These are phyloP conservation scores for Drosophila equinoxialis DNA, from an alignment of 1,140 invertebrate species.

Conservation along the genomic window DNA sequence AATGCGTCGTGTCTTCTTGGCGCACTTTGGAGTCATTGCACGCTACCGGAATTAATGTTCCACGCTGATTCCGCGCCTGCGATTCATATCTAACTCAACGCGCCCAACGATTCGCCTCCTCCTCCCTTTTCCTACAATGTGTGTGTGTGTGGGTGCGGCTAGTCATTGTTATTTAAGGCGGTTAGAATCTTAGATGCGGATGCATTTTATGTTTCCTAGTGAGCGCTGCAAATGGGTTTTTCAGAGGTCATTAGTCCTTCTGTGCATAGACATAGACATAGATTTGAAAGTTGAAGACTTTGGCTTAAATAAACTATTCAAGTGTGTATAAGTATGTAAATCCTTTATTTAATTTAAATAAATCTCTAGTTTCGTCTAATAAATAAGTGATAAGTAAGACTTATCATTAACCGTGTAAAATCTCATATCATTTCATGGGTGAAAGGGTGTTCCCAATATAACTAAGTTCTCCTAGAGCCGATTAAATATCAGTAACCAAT, in stretches of 20 bases:
- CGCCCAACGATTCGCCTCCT: no score
- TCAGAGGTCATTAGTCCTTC: conserved; percentile 14
- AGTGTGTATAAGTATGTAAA: no score
- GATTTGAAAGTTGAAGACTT: no score
- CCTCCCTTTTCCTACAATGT: background rate
- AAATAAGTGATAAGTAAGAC: no score
- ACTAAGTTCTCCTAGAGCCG: no score
- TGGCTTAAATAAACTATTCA: no score
- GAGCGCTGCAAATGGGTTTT: background rate
- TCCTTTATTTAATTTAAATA: no score
- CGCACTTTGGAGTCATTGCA: conserved; percentile 16
- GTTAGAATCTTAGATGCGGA: conserved; percentile 16
- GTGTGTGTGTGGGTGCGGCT: background rate
- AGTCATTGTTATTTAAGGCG: conserved; percentile 9
- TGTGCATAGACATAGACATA: background rate
- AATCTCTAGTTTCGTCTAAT: no score
- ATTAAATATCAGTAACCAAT: no score
- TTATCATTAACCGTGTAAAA: no score
- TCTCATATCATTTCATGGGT: no score
- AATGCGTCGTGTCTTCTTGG: background rate
- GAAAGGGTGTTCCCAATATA: no score
- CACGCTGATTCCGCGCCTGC: conserved; percentile 12
- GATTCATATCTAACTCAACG: conserved; percentile 13
- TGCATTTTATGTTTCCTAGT: conserved; percentile 6
- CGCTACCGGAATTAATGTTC: conserved; percentile 16